phyloP scores from a whole-genome alignment of 2,888 invertebrate genomes.

The Acleris sparsana region DNA sequence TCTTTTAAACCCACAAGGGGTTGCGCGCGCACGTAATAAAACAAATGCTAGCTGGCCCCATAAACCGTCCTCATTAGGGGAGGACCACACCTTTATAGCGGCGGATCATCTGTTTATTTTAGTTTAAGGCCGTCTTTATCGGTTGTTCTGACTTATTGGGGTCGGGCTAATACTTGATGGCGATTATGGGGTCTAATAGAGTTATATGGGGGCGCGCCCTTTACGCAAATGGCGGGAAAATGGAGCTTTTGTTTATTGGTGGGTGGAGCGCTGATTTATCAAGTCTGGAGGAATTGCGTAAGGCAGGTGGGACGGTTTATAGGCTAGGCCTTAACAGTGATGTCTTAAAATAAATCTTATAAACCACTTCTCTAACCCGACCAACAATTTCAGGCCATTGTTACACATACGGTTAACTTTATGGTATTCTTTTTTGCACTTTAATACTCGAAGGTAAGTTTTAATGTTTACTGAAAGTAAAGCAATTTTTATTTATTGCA shows the following conservation, averaged over 20 bases:
- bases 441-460: no score
- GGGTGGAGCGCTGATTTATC: constrained; percentile 74
- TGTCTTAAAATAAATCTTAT: no score
- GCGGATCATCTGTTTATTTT: constrained; percentile 77
- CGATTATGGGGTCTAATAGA: constrained; percentile 67
- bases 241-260: constrained; percentile 63
- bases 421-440: no score
- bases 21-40: constrained; percentile 77
- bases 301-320: constrained; percentile 44
- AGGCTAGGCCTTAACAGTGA: no score
- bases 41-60: constrained; percentile 71
- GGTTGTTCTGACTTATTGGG: constrained; percentile 62
- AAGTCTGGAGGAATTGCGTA: constrained; percentile 52
- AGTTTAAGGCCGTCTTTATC: constrained; percentile 77
- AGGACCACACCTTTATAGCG: constrained; percentile 78
- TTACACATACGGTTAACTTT: no score
- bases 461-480: no score
- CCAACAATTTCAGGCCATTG: no score
- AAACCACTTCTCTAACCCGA: no score
- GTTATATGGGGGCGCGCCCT: constrained; percentile 70
- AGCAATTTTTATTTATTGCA: no score
- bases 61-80: constrained; percentile 67
- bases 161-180: constrained; percentile 57
- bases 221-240: constrained; percentile 69
- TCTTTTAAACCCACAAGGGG: constrained; percentile 70